Base-by-base conservation (phyloP, 2,888 invertebrate species). In the Euplagia quadripunctaria region DNA sequence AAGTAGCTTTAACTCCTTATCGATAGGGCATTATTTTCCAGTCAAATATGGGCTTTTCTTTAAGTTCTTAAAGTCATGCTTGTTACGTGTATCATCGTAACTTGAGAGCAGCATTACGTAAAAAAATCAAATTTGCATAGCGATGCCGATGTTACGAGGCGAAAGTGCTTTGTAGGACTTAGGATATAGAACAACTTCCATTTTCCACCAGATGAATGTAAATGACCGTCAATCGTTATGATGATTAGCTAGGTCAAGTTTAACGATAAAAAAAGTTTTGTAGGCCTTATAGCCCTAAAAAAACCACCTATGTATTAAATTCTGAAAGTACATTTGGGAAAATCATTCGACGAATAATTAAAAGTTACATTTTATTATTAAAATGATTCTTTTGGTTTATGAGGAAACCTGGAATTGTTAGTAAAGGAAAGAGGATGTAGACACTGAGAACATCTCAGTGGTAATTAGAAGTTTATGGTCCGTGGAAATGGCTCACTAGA, bases 391-490 rank as follows among this genome's bases (percentile, higher is more conserved):
- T n/a, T 17, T 17, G 20, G 61, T 46, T 69, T 66, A 6, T 51
- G 20, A 61, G 61, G 46, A 46, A 58, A 20, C 16, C 16, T 64
- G 41, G 51, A 16, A 41, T 31, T 58, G 61, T 41, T 9, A 70
- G 43, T 17, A 68, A 69, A 73, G 49, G n/a, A 61, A 69, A 64
- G 55, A 66, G 52, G 41, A 55, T 31, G 14, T 61, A 16, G 68
- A 20, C 61, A 74, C 71, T 68, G 65, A 66, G 64, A 74, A 68
- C 78, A 70, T 68, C 63, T 66, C 77, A 58, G 52, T 72, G 70
- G 72, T 74, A 78, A 73, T 82, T 82, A 83, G 66, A 72, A 80
- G 71, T 77, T 82, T 80, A 83, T 80, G 72, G 73, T 14, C 66
- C 83, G 72, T 83, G 63, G 71, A 82, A 83, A 70, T 74, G 74